Evolutionary conservation across 2,888 invertebrate genomes (phyloP).

Genomic region (Entomobrya proxima): DNA sequence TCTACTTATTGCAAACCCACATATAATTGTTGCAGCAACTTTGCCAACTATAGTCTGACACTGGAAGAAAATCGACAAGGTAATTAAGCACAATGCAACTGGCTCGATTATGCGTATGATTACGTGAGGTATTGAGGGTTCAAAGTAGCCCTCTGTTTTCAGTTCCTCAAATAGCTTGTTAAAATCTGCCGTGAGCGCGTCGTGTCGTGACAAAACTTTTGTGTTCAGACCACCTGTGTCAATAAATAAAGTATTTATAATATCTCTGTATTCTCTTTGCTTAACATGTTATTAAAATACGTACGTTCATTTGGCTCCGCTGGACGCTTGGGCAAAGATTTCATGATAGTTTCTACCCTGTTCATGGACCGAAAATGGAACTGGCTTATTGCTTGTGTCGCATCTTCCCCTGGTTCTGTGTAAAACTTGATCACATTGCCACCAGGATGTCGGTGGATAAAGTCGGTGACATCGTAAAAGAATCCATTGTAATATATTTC

Average conservation of each 20-base stretch:
- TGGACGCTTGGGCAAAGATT: conserved; percentile 39
- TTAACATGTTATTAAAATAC: neutral
- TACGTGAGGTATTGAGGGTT: conserved; percentile 24
- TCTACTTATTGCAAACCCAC: neutral
- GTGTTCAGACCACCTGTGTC: neutral
- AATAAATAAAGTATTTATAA: neutral
- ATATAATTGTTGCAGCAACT: neutral
- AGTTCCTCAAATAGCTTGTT: conserved; percentile 17
- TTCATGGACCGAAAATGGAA: conserved; percentile 44
- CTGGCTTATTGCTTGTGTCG: conserved; percentile 50
- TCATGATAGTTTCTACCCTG: conserved; percentile 43
- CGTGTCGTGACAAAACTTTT: neutral
- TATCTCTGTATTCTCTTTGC: neutral
- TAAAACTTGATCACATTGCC: conserved; percentile 57
- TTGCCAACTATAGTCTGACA: neutral
- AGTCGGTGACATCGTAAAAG: conserved; percentile 55
- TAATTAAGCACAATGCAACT: neutral
- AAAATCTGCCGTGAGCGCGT: conserved; percentile 21
- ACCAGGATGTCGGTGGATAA: conserved; percentile 46
- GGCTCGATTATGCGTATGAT: conserved; percentile 14
- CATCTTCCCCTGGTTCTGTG: conserved; percentile 54
- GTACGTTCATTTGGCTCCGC: conserved; percentile 32
- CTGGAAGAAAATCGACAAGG: neutral
- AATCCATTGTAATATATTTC: conserved; percentile 38
- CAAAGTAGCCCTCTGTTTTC: conserved; percentile 10